Evolutionary conservation across 1,140 invertebrate genomes (phyloP), one percentile per base, ranked within the genome.

Genomic region (Heterodera carotae): DNA sequence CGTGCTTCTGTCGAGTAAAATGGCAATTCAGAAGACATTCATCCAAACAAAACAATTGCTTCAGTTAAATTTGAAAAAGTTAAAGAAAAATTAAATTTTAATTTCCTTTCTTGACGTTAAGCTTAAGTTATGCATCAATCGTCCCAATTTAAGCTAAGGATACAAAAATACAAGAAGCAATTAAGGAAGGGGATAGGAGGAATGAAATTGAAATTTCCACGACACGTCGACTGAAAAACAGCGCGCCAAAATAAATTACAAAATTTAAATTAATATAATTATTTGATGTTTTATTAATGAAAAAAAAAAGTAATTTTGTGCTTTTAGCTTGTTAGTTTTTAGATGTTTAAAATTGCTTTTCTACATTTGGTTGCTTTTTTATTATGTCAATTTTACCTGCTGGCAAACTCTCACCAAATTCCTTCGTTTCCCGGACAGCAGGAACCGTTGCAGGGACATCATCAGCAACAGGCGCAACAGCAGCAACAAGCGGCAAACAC

Each of bases 1-100:
- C 75, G 59, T 67, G 75, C 71, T 33, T 75, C 70, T 43, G 75
- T 43, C n/a, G 34, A 60, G 33, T 76, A 75, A 39, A 66, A 34
- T 31, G 77, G 77, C 76, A 79, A 69, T 60, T 78, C 77, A 78
- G 77, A n/a, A n/a, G n/a, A 78, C 77, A 78, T 78, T 79, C 76
- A 78, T 77, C 6, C 72, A 77, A 64, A n/a, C 25, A 34, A 56
- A 56, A 56, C 15, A 56, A 56, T 22, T 6, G 39, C 39, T 43
- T 43, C 12, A 43, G 6, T 43, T 8, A 43, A 43, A 12, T 0
- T 39, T 43, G 12, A 43, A 8, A 43, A 43, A 43, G 12, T 8
- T 6, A 43, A n/a, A n/a, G n/a, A n/a, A n/a, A n/a, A n/a, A n/a
- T n/a, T n/a, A n/a, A n/a, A n/a, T n/a, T n/a, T n/a, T n/a, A n/a